Evolutionary conservation across 2,113 vertebrate genomes (phyloP), one percentile per base, ranked within the genome.

Genomic region (Crotophaga sulcirostris): DNA sequence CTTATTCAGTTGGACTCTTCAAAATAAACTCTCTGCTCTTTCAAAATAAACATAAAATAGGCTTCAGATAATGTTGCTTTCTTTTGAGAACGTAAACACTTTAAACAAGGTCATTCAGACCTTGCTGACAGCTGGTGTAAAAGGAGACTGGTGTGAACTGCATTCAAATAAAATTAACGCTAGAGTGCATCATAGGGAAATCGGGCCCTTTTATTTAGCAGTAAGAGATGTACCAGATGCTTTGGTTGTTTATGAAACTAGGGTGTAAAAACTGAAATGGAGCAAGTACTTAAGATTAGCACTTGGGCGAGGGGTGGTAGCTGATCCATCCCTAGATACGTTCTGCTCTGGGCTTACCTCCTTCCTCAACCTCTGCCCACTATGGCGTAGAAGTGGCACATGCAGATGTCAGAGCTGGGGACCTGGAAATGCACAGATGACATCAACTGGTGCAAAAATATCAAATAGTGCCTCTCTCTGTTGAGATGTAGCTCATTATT

Each of bases 1-100:
- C 44, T 78, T 92, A 77, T 19, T 77, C 78, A 62, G 29, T 83
- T 1, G 0, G 67, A 73, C 36, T 91, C 19, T 73, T 94, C 85
- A 90, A 95, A 96, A 95, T 82, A 97, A 96, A 91, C 40, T 60
- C 59, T 81, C 55, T 63, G 34, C 42, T 91, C 87, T 95, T 96
- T 88, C n/a, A 83, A 95, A 93, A 92, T 78, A 92, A 97, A 88
- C 59, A 59, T 80, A 85, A 94, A 90, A 8, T 60, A 86, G 64
- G 13, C 68, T 90, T 88, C 85, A 88, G 82, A 94, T 96, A 86
- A 68, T 67, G 55, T 74, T 95, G 45, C 76, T 92, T 86, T 94
- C 60, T 95, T 94, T 75, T 54, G 38, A 84, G 84, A 90, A 56
- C 16, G 31, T 55, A 67, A 94, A 83, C 36, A n/a, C 52, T 90